Evolutionary conservation across 2,797 vertebrate genomes (phyloP).

Genomic region (Poeciliopsis turneri): DNA sequence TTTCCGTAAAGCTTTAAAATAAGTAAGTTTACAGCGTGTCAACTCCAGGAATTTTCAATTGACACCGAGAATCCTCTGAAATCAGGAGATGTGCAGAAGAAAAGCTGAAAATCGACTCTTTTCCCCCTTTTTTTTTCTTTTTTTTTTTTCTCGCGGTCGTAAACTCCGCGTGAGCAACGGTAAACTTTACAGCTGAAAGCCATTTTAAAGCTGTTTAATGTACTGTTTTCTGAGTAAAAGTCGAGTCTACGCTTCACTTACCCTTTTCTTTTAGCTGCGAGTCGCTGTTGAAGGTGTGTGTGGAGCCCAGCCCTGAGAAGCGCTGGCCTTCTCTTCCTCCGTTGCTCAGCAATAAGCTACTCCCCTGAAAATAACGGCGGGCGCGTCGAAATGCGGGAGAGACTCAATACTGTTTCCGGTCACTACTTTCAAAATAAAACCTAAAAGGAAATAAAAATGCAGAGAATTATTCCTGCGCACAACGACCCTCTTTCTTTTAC

Average conservation of each 20-base stretch:
- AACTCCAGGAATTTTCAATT: conserved; percentile 1
- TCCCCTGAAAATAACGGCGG: conserved; percentile 40
- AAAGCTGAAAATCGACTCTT: conserved; percentile 33
- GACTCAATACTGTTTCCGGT: conserved; percentile 4
- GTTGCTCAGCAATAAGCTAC: conserved; percentile 65
- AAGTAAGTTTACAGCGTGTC: neutral
- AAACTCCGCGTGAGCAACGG: conserved; percentile 44
- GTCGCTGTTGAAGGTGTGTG: conserved; percentile 35
- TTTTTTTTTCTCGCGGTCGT: neutral
- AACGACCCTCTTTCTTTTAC: neutral
- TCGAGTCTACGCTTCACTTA: conserved; percentile 38
- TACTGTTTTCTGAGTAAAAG: conserved; percentile 10
- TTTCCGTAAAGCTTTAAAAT: neutral
- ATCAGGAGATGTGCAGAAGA: conserved; percentile 39
- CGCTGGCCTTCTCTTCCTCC: conserved; percentile 57
- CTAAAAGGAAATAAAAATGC: neutral
- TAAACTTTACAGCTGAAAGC: neutral
- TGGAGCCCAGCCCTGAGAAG: conserved; percentile 63
- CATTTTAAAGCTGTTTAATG: neutral
- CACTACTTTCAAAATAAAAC: conserved; percentile 50
- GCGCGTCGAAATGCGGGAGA: neutral
- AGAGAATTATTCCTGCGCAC: neutral
- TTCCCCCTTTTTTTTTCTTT: neutral
- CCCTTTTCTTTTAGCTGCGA: conserved; percentile 40
- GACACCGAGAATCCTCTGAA: conserved; percentile 5